Evolutionary conservation across 2,113 vertebrate species (phyloP).

Genomic region (Stercorarius parasiticus): DNA sequence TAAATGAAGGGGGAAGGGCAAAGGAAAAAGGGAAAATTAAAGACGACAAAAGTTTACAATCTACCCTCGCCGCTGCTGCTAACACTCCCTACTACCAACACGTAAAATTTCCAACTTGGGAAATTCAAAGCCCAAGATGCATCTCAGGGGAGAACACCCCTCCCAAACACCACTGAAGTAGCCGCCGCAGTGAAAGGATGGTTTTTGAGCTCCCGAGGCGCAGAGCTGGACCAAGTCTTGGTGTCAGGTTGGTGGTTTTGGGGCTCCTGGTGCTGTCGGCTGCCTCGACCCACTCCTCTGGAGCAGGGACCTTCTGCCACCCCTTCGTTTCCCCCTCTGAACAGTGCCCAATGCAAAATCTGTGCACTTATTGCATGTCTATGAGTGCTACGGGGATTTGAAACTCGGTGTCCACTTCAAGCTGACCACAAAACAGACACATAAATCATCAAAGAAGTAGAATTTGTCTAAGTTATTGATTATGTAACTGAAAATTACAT

Average conservation of each 20-base stretch:
- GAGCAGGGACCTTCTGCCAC: background rate
- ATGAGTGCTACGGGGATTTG: constrained; percentile 13
- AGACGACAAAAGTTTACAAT: background rate
- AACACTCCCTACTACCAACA: rapidly evolving
- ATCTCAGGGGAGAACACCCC: rapidly evolving
- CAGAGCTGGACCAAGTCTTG: background rate
- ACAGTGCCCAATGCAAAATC: background rate
- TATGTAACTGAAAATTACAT: constrained; percentile 94
- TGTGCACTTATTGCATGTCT: background rate
- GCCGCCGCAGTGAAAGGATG: background rate
- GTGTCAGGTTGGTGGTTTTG: background rate
- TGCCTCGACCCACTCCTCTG: background rate
- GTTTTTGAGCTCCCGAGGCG: background rate
- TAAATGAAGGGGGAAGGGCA: background rate
- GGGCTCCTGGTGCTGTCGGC: background rate
- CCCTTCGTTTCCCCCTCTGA: background rate
- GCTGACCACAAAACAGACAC: constrained; percentile 71
- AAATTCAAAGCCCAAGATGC: background rate
- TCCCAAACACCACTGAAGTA: background rate
- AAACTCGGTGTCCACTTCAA: constrained; percentile 71
- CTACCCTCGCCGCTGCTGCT: background rate
- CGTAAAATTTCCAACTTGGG: background rate
- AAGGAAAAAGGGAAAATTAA: background rate
- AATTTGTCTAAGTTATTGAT: constrained; percentile 94
- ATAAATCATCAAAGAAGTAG: constrained; percentile 92